phyloP scores from a whole-genome alignment of 2,888 invertebrate species.

The Actias luna region DNA sequence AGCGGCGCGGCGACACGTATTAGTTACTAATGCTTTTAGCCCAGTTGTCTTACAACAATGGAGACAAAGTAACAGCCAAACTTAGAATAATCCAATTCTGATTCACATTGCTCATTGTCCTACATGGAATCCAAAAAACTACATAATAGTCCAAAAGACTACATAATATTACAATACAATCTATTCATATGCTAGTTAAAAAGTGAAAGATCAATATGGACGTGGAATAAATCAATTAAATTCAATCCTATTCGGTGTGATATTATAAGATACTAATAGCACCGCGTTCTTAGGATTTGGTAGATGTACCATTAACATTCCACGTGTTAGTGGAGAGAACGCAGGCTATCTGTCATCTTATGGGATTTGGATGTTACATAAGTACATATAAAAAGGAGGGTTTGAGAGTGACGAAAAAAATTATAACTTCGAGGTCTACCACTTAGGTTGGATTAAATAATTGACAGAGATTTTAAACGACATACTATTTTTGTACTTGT shows the following conservation, averaged over 20 bases:
- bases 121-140: too few species aligned
- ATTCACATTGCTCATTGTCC: too few species aligned
- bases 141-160: too few species aligned
- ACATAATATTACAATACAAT: background rate
- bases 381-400: conserved; percentile 14
- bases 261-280: background rate
- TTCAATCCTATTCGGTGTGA: conserved; percentile 1
- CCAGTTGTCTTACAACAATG: too few species aligned
- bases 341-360: conserved; percentile 48
- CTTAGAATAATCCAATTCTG: too few species aligned
- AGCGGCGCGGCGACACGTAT: background rate
- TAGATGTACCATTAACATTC: conserved; percentile 74
- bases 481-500: background rate
- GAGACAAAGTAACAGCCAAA: too few species aligned
- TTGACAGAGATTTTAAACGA: background rate
- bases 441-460: background rate
- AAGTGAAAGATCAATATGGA: background rate
- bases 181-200: background rate
- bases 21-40: background rate
- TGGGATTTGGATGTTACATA: conserved; percentile 39
- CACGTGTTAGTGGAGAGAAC: conserved; percentile 32
- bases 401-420: conserved; percentile 12
- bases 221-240: background rate
- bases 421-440: background rate
- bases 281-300: conserved; percentile 32